Percentiles rank a stretch among this genome's conserved stretches.
phyloP scores from a whole-genome alignment of 2,888 invertebrate genomes.

The Agrilus mali region DNA sequence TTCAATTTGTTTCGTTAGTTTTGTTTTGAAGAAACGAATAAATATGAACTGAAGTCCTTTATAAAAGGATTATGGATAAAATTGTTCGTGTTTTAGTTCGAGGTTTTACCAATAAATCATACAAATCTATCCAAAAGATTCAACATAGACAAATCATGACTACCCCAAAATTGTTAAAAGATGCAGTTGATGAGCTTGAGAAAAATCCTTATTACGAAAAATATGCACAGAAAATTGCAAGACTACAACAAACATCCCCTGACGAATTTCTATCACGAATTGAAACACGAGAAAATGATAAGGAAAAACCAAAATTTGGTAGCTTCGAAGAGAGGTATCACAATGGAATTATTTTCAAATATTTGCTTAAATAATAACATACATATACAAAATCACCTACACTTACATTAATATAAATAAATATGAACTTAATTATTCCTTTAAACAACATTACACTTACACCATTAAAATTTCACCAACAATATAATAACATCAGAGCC shows the following conservation, averaged over 20 bases:
- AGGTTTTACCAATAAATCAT: no score
- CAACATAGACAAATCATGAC: slow-evolving; percentile 33
- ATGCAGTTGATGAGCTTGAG: slow-evolving; percentile 42
- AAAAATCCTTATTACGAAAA: slow-evolving; percentile 71
- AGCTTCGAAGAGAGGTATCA: slow-evolving; percentile 30
- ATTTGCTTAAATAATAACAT: neutral
- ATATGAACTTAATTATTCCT: no score
- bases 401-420: no score
- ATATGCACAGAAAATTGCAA: slow-evolving; percentile 64
- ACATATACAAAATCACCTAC: no score
- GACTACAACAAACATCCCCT: slow-evolving; percentile 60
- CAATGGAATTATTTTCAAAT: neutral
- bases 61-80: no score
- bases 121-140: slow-evolving; percentile 7
- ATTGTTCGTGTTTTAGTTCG: no score
- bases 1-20: no score
- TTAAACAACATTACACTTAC: no score
- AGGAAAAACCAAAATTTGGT: slow-evolving; percentile 31
- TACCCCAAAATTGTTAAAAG: slow-evolving; percentile 33
- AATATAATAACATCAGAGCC: no score
- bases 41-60: no score
- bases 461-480: no score
- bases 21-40: no score
- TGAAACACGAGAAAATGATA: slow-evolving; percentile 37
- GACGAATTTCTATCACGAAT: slow-evolving; percentile 58